Percentiles rank a stretch among this genome's conserved stretches.
These are phyloP conservation scores for Coenonympha arcania DNA, from an alignment of 2,888 invertebrate species.

Conservation along the genomic window DNA sequence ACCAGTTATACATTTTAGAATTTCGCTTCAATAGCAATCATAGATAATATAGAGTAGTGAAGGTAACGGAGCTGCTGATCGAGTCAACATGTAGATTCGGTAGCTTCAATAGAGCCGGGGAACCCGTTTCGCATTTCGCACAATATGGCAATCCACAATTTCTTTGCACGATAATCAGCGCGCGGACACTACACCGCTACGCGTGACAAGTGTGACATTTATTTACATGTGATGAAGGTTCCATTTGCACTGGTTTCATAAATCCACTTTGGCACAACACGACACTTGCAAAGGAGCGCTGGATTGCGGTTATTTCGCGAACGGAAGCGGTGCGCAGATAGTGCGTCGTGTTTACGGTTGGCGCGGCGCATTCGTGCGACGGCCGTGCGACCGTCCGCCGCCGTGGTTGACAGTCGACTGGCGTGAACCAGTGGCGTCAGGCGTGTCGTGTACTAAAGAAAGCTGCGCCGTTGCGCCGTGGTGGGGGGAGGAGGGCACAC, in stretches of 20 bases:
- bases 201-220: constrained; percentile 58
- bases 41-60: no score
- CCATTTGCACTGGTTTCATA: constrained; percentile 47
- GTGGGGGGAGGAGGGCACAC: constrained; percentile 51
- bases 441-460: constrained; percentile 43
- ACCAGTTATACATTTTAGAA: no score
- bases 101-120: constrained; percentile 47
- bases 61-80: constrained; percentile 23
- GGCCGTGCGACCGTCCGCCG: constrained; percentile 42
- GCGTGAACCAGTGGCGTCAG: no score
- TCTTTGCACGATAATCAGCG: constrained; percentile 56
- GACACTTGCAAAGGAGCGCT: constrained; percentile 52
- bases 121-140: constrained; percentile 52
- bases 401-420: constrained; percentile 67
- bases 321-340: constrained; percentile 61
- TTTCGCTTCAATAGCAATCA: no score
- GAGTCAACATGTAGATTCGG: constrained; percentile 50
- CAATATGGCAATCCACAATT: constrained; percentile 58
- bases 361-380: constrained; percentile 52
- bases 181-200: constrained; percentile 58
- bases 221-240: constrained; percentile 62
- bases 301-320: constrained; percentile 61
- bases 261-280: constrained; percentile 68
- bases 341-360: constrained; percentile 71
- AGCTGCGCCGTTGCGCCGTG: constrained; percentile 45